Conservation (phyloP, 2,113 vertebrate species). For the Gadus macrocephalus region DNA sequence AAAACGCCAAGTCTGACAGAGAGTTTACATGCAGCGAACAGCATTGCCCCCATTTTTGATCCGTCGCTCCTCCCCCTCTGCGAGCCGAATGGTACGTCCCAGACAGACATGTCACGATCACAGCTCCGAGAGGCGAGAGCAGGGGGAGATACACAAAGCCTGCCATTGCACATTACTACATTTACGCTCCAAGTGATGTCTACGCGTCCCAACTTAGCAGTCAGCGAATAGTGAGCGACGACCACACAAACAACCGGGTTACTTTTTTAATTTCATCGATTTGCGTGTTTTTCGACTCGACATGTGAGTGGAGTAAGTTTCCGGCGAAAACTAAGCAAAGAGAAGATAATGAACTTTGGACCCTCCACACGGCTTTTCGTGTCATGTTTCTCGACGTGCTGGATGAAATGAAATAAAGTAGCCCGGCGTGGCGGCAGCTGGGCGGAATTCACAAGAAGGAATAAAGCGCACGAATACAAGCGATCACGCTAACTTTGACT, state of each 20-base stretch:
- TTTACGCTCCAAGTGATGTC: constrained; percentile 42
- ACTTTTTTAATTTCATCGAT: constrained; percentile 17
- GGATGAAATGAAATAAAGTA: constrained; percentile 66
- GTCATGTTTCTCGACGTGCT: constrained; percentile 67
- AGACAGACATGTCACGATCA: constrained; percentile 69
- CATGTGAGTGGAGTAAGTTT: constrained; percentile 30
- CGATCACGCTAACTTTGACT: constrained; percentile 55
- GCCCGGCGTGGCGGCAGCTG: constrained; percentile 76
- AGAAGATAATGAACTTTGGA: constrained; percentile 77
- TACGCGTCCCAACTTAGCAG: constrained; percentile 57
- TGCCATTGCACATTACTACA: constrained; percentile 60
- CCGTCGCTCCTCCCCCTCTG: not conserved
- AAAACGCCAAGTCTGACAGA: not conserved
- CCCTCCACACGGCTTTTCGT: constrained; percentile 57
- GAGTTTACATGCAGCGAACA: not conserved
- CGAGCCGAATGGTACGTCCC: constrained; percentile 61
- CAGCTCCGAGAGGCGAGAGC: constrained; percentile 59
- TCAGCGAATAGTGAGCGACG: constrained; percentile 47
- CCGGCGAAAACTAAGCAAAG: constrained; percentile 28
- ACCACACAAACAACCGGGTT: not conserved
- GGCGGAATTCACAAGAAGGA: constrained; percentile 59
- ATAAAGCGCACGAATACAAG: constrained; percentile 47
- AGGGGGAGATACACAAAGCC: constrained; percentile 54
- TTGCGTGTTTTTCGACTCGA: constrained; percentile 27
- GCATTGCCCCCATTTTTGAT: constrained; percentile 18